Evolutionary conservation across 2,888 invertebrate genomes (phyloP), one percentile per base, ranked within the genome.

Genomic region (Sacculina carcini): DNA sequence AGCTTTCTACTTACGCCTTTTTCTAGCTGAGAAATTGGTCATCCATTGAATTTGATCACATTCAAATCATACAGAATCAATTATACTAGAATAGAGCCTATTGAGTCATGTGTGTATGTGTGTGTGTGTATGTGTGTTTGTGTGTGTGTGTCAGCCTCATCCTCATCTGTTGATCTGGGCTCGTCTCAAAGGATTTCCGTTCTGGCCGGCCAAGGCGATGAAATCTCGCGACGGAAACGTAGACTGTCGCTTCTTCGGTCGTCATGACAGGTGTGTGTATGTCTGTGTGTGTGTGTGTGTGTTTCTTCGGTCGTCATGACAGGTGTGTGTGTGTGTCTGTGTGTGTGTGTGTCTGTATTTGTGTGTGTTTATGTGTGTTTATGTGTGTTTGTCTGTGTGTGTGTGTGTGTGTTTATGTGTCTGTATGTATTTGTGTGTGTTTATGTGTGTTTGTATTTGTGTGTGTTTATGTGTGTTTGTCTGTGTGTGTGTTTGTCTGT

Each of bases 101-200:
- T 2, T 2, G 42, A 3, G 3, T 42, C 2, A n/a, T 19, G 14
- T 19, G 32, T 47, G n/a, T 40, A 47, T 23, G n/a, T 16, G 19
- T 48, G 10, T 48, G n/a, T 31, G 31, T 12, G 52, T 19, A 36
- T 52, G 38, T 19, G 16, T 50, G 40, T 12, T 49, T 38, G 53
- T 53, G 52, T 55, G 52, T 50, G 48, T 34, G 56, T 31, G 62
- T 26, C 62, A 72, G 71, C 62, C 79, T 23, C 77, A 76, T 52
- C 90, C 90, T 0, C 92, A 94, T 68, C 69, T 84, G 16, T 66
- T 94, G 52, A 78, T 94, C 1, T 96, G 94, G 94, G 94, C 94
- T 1, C 90, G 92, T 64, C 69, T 94, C 12, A 89, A 90, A 69
- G 92, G 87, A 12, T 94, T 90, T 62, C 94, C 94, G 0, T 90